phyloP scores from a whole-genome alignment of 2,797 vertebrate species.

The Micromesistius poutassou region DNA sequence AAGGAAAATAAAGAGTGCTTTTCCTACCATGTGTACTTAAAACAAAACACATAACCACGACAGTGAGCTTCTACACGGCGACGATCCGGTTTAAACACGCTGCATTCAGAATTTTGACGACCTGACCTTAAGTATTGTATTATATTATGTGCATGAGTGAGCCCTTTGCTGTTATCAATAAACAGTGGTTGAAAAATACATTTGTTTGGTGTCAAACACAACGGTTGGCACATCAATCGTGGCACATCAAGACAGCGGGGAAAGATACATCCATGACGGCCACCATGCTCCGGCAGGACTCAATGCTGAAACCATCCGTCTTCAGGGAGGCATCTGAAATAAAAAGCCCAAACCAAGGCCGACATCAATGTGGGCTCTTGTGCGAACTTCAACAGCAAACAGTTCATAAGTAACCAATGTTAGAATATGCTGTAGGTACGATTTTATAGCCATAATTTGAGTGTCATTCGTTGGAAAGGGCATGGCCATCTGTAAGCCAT shows the following conservation, averaged over 20 bases:
- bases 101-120: not conserved
- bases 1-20: slow-evolving; percentile 53
- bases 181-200: not conserved
- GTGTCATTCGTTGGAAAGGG: not conserved
- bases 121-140: not conserved
- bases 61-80: not conserved
- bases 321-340: slow-evolving; percentile 80
- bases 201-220: not conserved
- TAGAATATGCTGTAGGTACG: too few relatives aligned
- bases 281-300: slow-evolving; percentile 94
- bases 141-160: not conserved
- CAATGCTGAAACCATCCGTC: slow-evolving; percentile 88
- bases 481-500: not conserved
- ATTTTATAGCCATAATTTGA: not conserved
- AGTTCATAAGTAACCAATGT: not conserved
- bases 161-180: not conserved
- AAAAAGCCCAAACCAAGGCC: not conserved
- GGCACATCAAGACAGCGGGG: not conserved
- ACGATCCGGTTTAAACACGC: not conserved
- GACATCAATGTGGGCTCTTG: not conserved
- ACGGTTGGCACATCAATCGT: not conserved
- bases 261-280: slow-evolving; percentile 97
- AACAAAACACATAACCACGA: not conserved
- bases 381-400: not conserved
- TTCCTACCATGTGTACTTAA: not conserved